Conservation (phyloP, 2,888 invertebrate genomes). For the Acanthopleura granulata region DNA sequence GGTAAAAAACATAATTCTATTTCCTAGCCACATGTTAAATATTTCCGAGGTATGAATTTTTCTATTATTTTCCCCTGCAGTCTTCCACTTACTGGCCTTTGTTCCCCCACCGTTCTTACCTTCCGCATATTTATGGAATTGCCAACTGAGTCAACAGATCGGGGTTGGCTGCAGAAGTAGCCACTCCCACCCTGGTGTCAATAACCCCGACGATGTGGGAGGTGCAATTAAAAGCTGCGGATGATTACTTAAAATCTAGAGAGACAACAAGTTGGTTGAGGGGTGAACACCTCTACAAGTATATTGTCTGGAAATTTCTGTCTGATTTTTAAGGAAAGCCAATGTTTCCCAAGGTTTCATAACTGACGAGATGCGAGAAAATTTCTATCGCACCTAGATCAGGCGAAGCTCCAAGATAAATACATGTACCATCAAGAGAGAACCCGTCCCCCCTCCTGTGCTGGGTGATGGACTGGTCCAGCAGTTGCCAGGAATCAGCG, state of each 20-base stretch:
- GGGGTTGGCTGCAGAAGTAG: not conserved
- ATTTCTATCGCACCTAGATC: no score
- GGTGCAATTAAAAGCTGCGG: slow-evolving; percentile 4
- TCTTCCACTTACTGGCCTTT: slow-evolving; percentile 18
- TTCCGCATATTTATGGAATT: slow-evolving; percentile 4
- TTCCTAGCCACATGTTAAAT: slow-evolving; percentile 15
- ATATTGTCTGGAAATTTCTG: no score
- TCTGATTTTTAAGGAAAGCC: no score
- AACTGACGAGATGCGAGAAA: no score
- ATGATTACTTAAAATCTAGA: not conserved
- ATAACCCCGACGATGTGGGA: not conserved
- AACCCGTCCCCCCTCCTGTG: not conserved
- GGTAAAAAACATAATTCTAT: not conserved
- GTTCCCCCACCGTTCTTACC: slow-evolving; percentile 8
- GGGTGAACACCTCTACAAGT: not conserved
- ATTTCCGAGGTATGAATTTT: slow-evolving; percentile 14
- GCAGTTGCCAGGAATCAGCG: slow-evolving; percentile 17
- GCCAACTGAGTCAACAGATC: slow-evolving; percentile 11
- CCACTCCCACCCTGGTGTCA: slow-evolving; percentile 14
- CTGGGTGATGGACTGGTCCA: not conserved
- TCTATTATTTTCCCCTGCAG: slow-evolving; percentile 17
- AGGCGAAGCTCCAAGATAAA: no score
- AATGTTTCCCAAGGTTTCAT: no score
- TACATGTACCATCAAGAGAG: no score
- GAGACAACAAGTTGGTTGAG: not conserved